Evolutionary conservation across 2,113 vertebrate genomes (phyloP).

Genomic region (Alectura lathami): DNA sequence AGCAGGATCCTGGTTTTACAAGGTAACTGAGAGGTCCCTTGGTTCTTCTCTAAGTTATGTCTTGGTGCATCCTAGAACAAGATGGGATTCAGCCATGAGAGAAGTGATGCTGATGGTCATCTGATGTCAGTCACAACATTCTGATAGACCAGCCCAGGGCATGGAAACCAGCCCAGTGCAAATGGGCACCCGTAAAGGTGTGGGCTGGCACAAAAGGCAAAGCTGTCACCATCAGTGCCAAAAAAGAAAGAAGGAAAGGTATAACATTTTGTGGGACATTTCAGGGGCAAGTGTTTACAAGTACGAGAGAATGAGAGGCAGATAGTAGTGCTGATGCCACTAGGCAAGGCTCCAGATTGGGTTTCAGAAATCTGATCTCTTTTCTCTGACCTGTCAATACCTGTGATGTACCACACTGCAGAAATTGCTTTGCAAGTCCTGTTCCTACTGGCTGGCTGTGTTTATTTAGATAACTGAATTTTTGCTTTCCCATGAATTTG

Average conservation of each 20-base stretch:
- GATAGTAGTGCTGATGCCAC: neutral
- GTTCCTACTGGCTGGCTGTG: neutral
- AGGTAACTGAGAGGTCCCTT: neutral
- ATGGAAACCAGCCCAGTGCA: neutral
- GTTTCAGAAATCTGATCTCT: neutral
- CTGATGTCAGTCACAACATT: neutral
- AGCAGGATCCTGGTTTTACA: neutral
- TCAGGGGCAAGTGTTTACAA: neutral
- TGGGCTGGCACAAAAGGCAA: neutral
- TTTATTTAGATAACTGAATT: neutral
- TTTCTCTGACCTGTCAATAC: neutral
- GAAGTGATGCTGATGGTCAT: neutral
- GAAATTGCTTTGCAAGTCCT: neutral
- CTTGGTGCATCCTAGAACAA: neutral
- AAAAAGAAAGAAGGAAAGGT: neutral
- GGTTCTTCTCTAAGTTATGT: rapidly evolving
- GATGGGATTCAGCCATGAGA: neutral
- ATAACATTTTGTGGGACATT: neutral
- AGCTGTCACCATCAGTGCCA: too few relatives aligned
- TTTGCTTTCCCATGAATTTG: neutral
- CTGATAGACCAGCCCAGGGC: neutral
- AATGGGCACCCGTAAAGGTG: rapidly evolving
- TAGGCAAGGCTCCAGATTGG: neutral
- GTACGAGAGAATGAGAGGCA: neutral
- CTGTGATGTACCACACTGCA: neutral